phyloP scores from a whole-genome alignment of 2,888 invertebrate species.

The Spatulosminthurus flaviceps region DNA sequence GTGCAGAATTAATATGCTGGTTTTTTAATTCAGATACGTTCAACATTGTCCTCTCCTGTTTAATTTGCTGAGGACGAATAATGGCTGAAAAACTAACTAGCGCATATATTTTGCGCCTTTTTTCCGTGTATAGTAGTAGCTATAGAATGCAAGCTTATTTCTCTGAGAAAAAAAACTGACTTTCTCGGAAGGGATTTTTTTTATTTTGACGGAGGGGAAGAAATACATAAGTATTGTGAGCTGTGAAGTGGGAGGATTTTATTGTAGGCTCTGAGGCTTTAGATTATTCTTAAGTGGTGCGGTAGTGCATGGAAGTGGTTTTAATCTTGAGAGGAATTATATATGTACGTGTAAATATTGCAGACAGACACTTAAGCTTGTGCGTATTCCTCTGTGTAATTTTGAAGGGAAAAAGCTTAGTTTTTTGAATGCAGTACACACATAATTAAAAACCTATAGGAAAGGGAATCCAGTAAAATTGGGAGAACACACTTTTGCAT shows the following conservation, averaged over 20 bases:
- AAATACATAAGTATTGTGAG: constrained; percentile 1
- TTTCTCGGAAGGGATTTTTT: background rate
- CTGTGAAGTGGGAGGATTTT: constrained; percentile 28
- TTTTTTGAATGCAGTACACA: no score
- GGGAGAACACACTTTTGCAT: background rate
- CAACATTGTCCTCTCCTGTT: no score
- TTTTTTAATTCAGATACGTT: no score
- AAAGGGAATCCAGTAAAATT: background rate
- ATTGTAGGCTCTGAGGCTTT: constrained; percentile 3
- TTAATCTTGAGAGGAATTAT: no score
- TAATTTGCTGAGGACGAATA: background rate
- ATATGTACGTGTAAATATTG: no score
- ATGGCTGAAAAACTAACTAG: background rate
- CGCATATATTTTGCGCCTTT: no score
- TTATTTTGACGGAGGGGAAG: background rate
- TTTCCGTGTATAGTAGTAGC: background rate
- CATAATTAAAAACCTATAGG: no score
- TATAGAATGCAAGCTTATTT: constrained; percentile 26
- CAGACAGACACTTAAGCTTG: no score
- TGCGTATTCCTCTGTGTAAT: no score
- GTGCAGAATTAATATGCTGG: no score
- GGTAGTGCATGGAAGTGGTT: background rate
- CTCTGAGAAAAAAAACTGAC: constrained; percentile 39
- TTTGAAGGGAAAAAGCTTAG: no score
- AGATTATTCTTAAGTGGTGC: constrained; percentile 18